Conservation (phyloP, 2,113 vertebrate genomes). For the Lates calcarifer region DNA sequence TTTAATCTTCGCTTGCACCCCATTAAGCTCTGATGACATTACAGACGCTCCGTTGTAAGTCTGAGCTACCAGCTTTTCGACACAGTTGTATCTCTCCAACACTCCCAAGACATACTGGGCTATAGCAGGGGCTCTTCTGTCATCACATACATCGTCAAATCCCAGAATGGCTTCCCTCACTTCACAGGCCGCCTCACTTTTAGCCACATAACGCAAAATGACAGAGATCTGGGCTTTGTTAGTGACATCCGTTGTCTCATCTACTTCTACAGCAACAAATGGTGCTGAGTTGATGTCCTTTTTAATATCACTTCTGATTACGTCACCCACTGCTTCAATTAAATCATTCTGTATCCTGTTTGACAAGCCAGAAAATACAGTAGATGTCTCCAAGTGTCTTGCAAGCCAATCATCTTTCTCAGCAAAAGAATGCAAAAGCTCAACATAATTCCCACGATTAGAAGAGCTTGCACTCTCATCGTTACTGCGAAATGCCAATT, state of each 20-base stretch:
- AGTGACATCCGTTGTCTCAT: conserved; percentile 16
- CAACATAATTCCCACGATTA: conserved; percentile 1
- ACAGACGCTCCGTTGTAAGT: conserved; percentile 8
- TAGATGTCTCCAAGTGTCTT: conserved; percentile 26
- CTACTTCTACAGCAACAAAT: conserved; percentile 26
- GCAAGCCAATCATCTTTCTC: conserved; percentile 25
- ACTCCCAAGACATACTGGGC: not conserved
- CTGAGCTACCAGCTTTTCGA: conserved; percentile 23
- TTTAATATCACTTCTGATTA: conserved; percentile 8
- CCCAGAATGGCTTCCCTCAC: conserved; percentile 31
- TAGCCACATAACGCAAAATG: conserved; percentile 3
- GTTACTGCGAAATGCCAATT: not conserved
- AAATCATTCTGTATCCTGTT: conserved; percentile 26
- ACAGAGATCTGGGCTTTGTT: conserved; percentile 16
- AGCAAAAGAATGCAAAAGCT: conserved; percentile 20
- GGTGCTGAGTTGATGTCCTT: conserved; percentile 9
- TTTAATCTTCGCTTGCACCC: conserved; percentile 14
- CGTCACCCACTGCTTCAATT: conserved; percentile 17
- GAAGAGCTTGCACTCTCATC: not conserved
- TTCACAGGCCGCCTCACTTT: not conserved
- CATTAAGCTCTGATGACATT: conserved; percentile 28
- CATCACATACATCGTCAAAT: not conserved
- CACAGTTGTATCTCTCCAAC: conserved; percentile 31
- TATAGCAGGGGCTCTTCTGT: not conserved
- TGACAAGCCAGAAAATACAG: conserved; percentile 32